These are phyloP conservation scores for Rhombomys opimus DNA, from an alignment of 2,113 vertebrate genomes.

Conservation along the genomic window DNA sequence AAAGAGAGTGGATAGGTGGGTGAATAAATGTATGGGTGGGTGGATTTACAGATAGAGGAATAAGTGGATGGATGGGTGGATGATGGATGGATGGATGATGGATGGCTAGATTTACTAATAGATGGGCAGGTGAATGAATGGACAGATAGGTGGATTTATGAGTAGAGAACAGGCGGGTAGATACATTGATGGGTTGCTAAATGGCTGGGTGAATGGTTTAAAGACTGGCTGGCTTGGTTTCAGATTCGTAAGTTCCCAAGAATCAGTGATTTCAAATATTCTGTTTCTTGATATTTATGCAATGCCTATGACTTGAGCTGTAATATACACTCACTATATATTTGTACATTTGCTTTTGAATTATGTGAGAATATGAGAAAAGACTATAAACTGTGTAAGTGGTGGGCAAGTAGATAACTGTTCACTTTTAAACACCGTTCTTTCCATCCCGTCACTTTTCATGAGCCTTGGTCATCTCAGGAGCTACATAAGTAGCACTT, in stretches of 20 bases:
- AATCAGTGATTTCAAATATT: neutral
- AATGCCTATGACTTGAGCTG: neutral
- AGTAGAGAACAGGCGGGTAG: neutral
- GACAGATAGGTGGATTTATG: neutral
- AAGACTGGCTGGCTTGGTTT: neutral
- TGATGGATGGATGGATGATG: neutral
- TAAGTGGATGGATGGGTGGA: neutral
- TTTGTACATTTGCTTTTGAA: neutral
- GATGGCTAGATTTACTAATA: neutral
- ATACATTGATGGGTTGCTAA: neutral
- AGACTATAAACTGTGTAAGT: neutral
- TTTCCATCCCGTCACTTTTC: neutral
- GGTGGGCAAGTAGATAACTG: neutral
- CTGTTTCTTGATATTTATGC: neutral
- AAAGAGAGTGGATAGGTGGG: neutral
- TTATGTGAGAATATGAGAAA: neutral
- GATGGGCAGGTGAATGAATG: neutral
- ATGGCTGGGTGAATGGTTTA: neutral
- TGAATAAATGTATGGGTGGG: neutral
- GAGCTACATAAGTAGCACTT: neutral
- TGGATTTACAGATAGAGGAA: neutral
- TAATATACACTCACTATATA: neutral
- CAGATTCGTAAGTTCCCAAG: neutral
- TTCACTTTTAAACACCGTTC: neutral
- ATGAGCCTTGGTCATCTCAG: neutral